A percentile compares a stretch with the other conserved stretches of the same genome.
These are phyloP conservation scores for Sepioteuthis lessoniana DNA, from an alignment of 2,888 invertebrate genomes.

Conservation along the genomic window DNA sequence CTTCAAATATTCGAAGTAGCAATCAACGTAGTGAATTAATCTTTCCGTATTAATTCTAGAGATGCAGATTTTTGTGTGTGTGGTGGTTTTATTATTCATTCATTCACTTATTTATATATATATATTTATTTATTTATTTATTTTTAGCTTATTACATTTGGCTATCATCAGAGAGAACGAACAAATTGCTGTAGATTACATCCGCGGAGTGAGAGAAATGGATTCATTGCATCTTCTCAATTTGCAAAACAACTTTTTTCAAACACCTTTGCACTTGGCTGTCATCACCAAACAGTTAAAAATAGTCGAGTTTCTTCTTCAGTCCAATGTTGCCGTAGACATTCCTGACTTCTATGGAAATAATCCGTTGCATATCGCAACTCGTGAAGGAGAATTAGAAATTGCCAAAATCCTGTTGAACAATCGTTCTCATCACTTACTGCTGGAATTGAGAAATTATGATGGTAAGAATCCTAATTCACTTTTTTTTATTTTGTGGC, in stretches of 20 bases:
- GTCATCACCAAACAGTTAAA: slow-evolving; percentile 85
- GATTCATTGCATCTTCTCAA: slow-evolving; percentile 84
- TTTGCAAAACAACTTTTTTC: slow-evolving; percentile 84
- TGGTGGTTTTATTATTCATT: no score
- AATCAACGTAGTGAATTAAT: no score
- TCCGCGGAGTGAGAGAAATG: neutral
- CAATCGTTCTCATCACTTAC: slow-evolving; percentile 72
- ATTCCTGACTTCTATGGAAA: slow-evolving; percentile 86
- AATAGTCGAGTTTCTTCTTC: slow-evolving; percentile 84
- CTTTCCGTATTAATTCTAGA: no score
- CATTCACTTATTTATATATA: no score
- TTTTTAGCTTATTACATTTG: slow-evolving; percentile 86
- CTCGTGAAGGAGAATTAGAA: slow-evolving; percentile 81
- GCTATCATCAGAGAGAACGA: slow-evolving; percentile 80
- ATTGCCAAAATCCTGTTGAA: slow-evolving; percentile 83
- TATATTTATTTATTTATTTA: slow-evolving; percentile 49
- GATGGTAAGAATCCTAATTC: slow-evolving; percentile 81
- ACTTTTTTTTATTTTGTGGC: neutral
- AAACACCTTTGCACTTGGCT: slow-evolving; percentile 89
- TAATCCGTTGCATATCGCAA: slow-evolving; percentile 90
- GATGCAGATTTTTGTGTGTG: no score
- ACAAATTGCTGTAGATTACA: slow-evolving; percentile 83
- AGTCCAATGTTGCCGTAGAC: slow-evolving; percentile 83
- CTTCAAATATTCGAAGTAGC: no score
- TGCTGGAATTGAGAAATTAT: slow-evolving; percentile 88